phyloP scores from a whole-genome alignment of 92 coral and sea anemone species.

The Palythoa grandis region DNA sequence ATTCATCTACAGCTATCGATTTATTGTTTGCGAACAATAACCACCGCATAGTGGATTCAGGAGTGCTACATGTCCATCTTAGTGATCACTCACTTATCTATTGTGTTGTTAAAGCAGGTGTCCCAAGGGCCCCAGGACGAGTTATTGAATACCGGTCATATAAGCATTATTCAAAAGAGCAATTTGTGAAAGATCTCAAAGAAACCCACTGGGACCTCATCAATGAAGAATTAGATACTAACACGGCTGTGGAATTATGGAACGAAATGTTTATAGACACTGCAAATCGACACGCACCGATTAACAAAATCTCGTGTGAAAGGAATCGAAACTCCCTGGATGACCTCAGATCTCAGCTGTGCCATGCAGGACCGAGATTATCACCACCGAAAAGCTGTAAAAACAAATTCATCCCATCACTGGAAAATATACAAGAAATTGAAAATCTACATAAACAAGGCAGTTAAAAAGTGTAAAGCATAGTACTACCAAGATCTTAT shows the following conservation, averaged over 20 bases:
- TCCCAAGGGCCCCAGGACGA: no score
- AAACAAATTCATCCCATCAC: conserved; percentile 23
- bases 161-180: no score
- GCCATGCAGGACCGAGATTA: conserved; percentile 30
- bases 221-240: neutral
- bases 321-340: conserved; percentile 29
- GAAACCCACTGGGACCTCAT: neutral
- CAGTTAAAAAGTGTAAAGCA: conserved; percentile 24
- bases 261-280: conserved; percentile 8
- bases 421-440: conserved; percentile 33
- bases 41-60: no score
- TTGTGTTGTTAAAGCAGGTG: no score
- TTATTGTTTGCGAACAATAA: no score
- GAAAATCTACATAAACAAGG: conserved; percentile 12
- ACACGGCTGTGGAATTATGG: neutral
- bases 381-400: conserved; percentile 31
- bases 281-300: conserved; percentile 16
- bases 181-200: neutral
- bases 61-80: no score
- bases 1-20: no score
- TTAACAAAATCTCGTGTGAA: conserved; percentile 10
- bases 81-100: no score
- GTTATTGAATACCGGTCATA: no score
- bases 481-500: conserved; percentile 27
- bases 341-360: conserved; percentile 15